Evolutionary conservation across 2,113 vertebrate species (phyloP).

Genomic region (Genyomyrus donnyi): DNA sequence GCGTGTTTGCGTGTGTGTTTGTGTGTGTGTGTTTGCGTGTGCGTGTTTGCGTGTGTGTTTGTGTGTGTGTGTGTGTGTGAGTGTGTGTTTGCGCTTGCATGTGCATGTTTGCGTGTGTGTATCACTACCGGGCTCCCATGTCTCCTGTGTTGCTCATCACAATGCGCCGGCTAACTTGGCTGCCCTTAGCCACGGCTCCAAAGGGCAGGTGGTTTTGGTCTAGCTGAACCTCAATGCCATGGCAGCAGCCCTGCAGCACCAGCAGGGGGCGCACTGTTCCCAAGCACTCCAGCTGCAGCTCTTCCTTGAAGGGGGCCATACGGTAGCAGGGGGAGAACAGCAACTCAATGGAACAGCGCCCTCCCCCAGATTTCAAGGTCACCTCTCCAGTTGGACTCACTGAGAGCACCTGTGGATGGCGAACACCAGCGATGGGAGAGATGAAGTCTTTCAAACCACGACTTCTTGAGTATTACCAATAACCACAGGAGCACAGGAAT

Average conservation of each 20-base stretch:
- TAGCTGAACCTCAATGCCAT: constrained; percentile 65
- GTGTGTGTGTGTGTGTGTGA: too few species aligned
- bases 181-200: constrained; percentile 63
- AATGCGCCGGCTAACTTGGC: constrained; percentile 53
- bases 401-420: constrained; percentile 42
- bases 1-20: not conserved
- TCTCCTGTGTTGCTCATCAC: constrained; percentile 70
- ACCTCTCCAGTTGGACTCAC: constrained; percentile 52
- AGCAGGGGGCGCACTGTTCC: constrained; percentile 65
- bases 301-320: constrained; percentile 57
- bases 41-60: not conserved
- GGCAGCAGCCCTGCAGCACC: constrained; percentile 69
- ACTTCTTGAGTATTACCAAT: not conserved
- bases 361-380: constrained; percentile 57
- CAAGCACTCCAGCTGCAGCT: constrained; percentile 62
- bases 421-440: not conserved
- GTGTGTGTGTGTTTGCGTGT: not conserved
- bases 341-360: constrained; percentile 60
- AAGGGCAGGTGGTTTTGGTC: constrained; percentile 74
- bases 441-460: not conserved
- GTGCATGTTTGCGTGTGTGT: not conserved
- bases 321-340: constrained; percentile 60
- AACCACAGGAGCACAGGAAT: not conserved
- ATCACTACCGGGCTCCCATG: constrained; percentile 49
- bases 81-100: too few species aligned